phyloP scores from a whole-genome alignment of 2,797 vertebrate genomes.

The Notolabrus celidotus region DNA sequence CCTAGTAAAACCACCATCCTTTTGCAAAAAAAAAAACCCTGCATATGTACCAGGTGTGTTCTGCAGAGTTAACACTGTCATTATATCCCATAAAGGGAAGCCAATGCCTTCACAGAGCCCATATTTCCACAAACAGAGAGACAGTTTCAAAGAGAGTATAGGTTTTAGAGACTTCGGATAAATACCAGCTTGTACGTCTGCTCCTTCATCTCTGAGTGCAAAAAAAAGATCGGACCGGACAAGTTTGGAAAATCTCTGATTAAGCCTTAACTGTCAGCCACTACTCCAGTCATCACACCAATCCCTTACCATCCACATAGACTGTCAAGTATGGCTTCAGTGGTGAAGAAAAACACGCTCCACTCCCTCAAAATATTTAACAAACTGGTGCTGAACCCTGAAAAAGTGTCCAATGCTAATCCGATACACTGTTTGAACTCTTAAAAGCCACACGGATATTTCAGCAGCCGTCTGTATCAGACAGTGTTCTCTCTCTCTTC shows the following conservation, averaged over 20 bases:
- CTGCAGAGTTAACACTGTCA: conserved; percentile 53
- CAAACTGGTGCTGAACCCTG: too few relatives aligned
- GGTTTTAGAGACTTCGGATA: conserved; percentile 2
- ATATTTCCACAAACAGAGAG: background rate
- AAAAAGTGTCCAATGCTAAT: too few relatives aligned
- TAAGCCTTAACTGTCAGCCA: background rate
- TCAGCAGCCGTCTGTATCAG: too few relatives aligned
- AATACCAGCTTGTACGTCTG: background rate
- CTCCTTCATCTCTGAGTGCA: conserved; percentile 4
- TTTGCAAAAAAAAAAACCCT: conserved; percentile 20
- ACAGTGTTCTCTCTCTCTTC: too few relatives aligned
- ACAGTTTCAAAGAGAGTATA: background rate
- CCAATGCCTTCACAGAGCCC: conserved; percentile 14
- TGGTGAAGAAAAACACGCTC: too few relatives aligned
- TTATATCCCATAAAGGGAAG: conserved; percentile 54
- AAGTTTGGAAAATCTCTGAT: background rate
- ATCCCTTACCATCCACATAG: too few relatives aligned
- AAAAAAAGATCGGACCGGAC: background rate
- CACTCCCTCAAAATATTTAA: too few relatives aligned
- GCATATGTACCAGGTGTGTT: conserved; percentile 64
- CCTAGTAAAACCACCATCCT: conserved; percentile 36
- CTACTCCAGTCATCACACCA: too few relatives aligned
- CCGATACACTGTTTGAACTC: too few relatives aligned
- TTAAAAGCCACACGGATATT: too few relatives aligned
- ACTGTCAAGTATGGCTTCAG: too few relatives aligned